phyloP scores from a whole-genome alignment of 2,888 invertebrate species.

The Schrankia costaestrigalis region DNA sequence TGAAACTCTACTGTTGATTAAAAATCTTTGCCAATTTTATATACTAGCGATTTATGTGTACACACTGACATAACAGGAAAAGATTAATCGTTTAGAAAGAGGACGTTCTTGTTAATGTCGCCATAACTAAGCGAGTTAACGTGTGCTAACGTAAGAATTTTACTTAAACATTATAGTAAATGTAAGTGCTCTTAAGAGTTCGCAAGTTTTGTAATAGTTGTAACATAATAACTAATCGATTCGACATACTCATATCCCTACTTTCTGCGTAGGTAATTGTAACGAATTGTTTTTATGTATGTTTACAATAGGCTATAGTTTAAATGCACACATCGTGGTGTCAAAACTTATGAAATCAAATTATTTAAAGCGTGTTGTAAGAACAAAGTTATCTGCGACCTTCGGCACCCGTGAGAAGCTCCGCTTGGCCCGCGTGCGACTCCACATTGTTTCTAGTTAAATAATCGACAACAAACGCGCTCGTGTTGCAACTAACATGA shows the following conservation, averaged over 20 bases:
- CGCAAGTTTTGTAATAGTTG: constrained; percentile 23
- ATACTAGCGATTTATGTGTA: constrained; percentile 2
- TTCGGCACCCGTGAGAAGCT: constrained; percentile 75
- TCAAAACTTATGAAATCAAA: constrained; percentile 73
- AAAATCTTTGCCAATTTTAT: no score
- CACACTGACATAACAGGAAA: constrained; percentile 15
- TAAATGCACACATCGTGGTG: constrained; percentile 54
- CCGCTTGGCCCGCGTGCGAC: constrained; percentile 60
- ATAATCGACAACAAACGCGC: constrained; percentile 69
- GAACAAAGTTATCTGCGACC: constrained; percentile 71
- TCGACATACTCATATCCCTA: constrained; percentile 14
- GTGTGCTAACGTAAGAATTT: constrained; percentile 23
- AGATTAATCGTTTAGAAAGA: constrained; percentile 23
- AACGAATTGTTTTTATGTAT: constrained; percentile 19
- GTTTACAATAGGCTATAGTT: constrained; percentile 29
- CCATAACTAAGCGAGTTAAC: constrained; percentile 16
- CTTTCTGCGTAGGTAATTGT: constrained; percentile 25
- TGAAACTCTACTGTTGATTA: no score
- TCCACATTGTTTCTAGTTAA: constrained; percentile 73
- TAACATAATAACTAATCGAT: constrained; percentile 22
- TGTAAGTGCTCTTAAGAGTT: constrained; percentile 13
- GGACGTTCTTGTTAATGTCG: constrained; percentile 20
- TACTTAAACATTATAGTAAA: constrained; percentile 12
- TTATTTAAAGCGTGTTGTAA: constrained; percentile 77
- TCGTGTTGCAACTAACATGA: constrained; percentile 56